phyloP scores from a whole-genome alignment of 2,113 vertebrate genomes.

The Pluvialis apricaria region DNA sequence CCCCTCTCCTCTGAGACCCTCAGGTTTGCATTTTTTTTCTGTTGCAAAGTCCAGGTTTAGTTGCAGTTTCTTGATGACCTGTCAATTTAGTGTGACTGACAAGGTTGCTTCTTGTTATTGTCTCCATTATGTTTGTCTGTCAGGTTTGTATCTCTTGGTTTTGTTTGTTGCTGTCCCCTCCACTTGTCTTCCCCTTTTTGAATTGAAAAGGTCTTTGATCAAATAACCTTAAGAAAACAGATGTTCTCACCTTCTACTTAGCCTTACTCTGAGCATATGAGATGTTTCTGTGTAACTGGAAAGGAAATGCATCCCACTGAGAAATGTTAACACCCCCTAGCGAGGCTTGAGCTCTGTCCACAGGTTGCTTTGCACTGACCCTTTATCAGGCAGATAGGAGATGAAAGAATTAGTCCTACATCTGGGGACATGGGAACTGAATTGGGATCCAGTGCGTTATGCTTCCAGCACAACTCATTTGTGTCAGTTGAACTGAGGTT shows the following conservation, averaged over 20 bases:
- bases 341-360: neutral
- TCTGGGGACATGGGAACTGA: neutral
- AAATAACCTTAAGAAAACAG: neutral
- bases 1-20: neutral
- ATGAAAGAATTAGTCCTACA: neutral
- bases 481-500: neutral
- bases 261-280: accelerated
- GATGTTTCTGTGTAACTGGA: neutral
- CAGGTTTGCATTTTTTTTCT: neutral
- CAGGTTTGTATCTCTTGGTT: neutral
- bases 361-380: neutral
- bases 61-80: neutral
- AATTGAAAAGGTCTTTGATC: neutral
- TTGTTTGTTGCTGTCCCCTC: neutral
- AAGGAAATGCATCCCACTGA: neutral
- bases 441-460: neutral
- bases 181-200: neutral
- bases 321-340: neutral
- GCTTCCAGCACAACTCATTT: neutral
- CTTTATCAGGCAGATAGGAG: neutral
- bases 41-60: neutral
- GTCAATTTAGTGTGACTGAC: neutral
- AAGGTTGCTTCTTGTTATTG: neutral
- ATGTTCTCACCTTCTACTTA: neutral
- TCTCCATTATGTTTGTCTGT: neutral